Conservation (phyloP, 2,113 vertebrate genomes). For the Lethenteron camtschaticum region DNA sequence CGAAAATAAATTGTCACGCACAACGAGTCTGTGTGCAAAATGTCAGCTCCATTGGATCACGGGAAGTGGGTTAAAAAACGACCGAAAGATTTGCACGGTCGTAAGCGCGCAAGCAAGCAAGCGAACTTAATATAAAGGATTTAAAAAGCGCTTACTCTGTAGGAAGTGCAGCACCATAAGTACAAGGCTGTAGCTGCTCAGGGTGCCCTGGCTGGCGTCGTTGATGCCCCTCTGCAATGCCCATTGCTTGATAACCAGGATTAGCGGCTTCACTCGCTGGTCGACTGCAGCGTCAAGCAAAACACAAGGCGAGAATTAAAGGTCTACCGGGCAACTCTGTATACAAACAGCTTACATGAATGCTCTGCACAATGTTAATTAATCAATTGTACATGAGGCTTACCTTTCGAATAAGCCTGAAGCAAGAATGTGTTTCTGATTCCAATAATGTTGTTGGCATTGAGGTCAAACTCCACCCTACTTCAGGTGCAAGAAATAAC, state of each 20-base stretch:
- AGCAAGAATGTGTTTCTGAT: slow-evolving; percentile 98
- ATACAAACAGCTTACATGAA: too few relatives aligned
- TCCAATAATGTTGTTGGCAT: slow-evolving; percentile 83
- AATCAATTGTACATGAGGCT: slow-evolving; percentile 17
- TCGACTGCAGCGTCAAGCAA: slow-evolving; percentile 30
- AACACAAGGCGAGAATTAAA: too few relatives aligned
- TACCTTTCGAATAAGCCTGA: slow-evolving; percentile 65
- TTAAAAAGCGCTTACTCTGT: slow-evolving; percentile 53
- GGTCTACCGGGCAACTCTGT: too few relatives aligned
- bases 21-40: too few relatives aligned
- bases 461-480: slow-evolving; percentile 83
- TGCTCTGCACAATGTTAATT: background rate
- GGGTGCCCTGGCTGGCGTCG: slow-evolving; percentile 81
- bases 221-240: slow-evolving; percentile 59
- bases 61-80: too few relatives aligned
- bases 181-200: slow-evolving; percentile 81
- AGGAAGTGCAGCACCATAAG: slow-evolving; percentile 95
- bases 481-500: slow-evolving; percentile 20
- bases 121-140: too few relatives aligned
- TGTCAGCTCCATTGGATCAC: too few relatives aligned
- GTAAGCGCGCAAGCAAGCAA: too few relatives aligned
- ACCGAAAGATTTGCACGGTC: too few relatives aligned
- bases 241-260: slow-evolving; percentile 81
- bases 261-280: slow-evolving; percentile 58
- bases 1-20: too few relatives aligned